Base-by-base conservation (phyloP, 2,113 vertebrate species). In the Cairina moschata region DNA sequence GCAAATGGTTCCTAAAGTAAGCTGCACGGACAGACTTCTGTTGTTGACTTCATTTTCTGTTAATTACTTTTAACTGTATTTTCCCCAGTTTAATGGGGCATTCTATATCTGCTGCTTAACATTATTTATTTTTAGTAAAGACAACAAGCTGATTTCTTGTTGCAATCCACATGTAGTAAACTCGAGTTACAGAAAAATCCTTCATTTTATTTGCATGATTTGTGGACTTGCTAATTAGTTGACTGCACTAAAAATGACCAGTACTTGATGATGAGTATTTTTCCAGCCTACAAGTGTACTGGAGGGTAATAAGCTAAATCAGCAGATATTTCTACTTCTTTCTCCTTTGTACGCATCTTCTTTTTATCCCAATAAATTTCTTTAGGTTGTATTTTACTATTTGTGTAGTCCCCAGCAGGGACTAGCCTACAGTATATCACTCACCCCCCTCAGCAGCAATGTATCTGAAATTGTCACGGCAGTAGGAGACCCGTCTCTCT, bases 381-480 rank as follows among this genome's bases (percentile, higher is more conserved):
- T 60, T 67, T 21, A 55, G 69, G 14, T 17, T 68, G 4, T 84
- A 5, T 66, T 59, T 85, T 81, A 25, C 36, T 69, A 1, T 73
- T 69, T 83, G 79, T 65, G 40, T 8, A 6, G 10, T 28, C 32
- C 34, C 7, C 36, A 62, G 32, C 9, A 67, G 40, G 54, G 42
- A 59, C 23, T 56, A 69, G 56, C 7, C 2, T 4, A 4, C 29
- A 17, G 1, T 54, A 14, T 80, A 74, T 73, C 44, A 12, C 2
- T 75, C 34, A 26, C 25, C 0, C 0, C 31, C 66, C 11, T 8
- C 21, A 36, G 29, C n/a, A 50, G 34, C n/a, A 82, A 11, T 2
- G 2, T 23, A 26, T 59, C 46, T 38, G 22, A 82, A 87, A 52
- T 44, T 32, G 54, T 87, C 17, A 44, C 13, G 28, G 65, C 20